phyloP scores from a whole-genome alignment of 2,797 vertebrate species.

The Luscinia luscinia region DNA sequence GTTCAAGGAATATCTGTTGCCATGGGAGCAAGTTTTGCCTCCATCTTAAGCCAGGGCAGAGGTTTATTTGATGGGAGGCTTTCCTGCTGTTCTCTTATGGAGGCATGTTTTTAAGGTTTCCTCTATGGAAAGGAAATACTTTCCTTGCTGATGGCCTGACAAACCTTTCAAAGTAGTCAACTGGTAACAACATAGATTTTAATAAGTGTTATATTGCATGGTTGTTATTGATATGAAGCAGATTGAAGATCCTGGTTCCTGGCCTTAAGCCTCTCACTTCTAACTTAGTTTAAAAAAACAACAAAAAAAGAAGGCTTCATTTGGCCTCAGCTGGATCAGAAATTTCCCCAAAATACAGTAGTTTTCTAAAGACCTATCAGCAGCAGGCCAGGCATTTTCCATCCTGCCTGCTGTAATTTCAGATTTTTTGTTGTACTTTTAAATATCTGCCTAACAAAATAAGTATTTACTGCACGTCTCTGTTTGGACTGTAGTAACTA shows the following conservation, averaged over 20 bases:
- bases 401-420: background rate
- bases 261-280: background rate
- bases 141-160: background rate
- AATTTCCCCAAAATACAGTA: background rate
- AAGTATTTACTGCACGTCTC: constrained; percentile 40
- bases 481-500: constrained; percentile 59
- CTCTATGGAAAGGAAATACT: background rate
- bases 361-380: background rate
- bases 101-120: background rate
- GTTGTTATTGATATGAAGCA: background rate
- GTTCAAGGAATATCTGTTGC: background rate
- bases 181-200: background rate
- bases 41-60: background rate
- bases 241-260: background rate
- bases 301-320: background rate
- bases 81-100: background rate
- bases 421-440: constrained; percentile 32
- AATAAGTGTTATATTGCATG: accelerated
- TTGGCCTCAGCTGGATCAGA: background rate
- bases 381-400: background rate
- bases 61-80: background rate
- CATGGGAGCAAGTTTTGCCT: constrained; percentile 10
- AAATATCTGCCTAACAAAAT: constrained; percentile 54
- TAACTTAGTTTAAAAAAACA: background rate
- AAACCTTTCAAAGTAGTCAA: background rate